phyloP scores from a whole-genome alignment of 2,797 vertebrate genomes.

The Argentina silus region DNA sequence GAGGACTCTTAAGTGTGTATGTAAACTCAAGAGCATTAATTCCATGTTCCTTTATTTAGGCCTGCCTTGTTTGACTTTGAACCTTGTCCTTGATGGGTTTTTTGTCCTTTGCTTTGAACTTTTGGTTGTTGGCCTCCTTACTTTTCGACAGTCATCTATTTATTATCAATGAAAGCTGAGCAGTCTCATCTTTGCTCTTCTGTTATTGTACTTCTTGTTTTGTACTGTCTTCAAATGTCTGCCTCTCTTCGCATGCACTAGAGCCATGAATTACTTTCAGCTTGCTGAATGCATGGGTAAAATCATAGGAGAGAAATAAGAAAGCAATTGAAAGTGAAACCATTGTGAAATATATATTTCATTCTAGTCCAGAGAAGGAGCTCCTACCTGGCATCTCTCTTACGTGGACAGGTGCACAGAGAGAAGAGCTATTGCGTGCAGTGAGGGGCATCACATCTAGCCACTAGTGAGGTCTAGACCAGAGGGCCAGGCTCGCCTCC shows the following conservation, averaged over 20 bases:
- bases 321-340: neutral
- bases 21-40: neutral
- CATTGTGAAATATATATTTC: neutral
- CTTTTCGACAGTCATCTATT: conserved; percentile 34
- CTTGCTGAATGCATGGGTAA: neutral
- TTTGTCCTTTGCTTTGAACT: conserved; percentile 9
- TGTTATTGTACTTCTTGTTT: conserved; percentile 5
- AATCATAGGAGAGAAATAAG: neutral
- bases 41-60: neutral
- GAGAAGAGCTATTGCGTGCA: neutral
- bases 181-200: conserved; percentile 11
- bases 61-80: conserved; percentile 7
- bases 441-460: neutral
- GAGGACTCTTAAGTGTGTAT: conserved; percentile 20
- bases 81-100: too few species aligned
- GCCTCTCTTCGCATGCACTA: conserved; percentile 34
- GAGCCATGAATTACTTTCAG: conserved; percentile 18
- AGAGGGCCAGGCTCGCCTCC: neutral
- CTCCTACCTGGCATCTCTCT: neutral
- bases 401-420: neutral
- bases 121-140: conserved; percentile 6
- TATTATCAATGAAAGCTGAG: conserved; percentile 30
- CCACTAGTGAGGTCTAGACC: neutral
- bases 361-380: too few species aligned
- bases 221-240: conserved; percentile 1